Evolutionary conservation across 1,140 invertebrate genomes (phyloP).

Genomic region (Drosophila subobscura): DNA sequence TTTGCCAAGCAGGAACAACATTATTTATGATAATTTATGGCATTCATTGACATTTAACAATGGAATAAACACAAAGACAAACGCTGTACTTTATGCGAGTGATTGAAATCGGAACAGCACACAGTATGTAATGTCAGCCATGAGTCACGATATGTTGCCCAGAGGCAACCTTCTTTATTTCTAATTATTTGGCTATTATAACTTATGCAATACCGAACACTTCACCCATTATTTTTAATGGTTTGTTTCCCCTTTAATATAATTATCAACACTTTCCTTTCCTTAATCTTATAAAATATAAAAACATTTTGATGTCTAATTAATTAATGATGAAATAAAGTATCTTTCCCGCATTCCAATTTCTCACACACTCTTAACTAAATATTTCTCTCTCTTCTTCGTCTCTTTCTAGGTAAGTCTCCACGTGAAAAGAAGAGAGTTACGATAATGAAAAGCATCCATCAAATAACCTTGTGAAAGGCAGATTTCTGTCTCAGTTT

Average conservation of each 20-base stretch:
- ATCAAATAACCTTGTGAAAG: constrained; percentile 20
- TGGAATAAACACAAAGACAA: too few species aligned
- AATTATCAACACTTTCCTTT: constrained; percentile 4
- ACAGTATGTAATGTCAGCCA: too few species aligned
- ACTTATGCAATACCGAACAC: neutral
- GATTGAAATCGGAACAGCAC: too few species aligned
- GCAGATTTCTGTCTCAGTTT: constrained; percentile 6
- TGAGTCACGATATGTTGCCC: too few species aligned
- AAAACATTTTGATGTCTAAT: constrained; percentile 1
- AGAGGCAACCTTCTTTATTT: neutral
- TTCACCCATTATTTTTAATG: constrained; percentile 14
- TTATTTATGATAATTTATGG: too few species aligned
- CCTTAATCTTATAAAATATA: neutral
- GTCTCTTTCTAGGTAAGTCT: constrained; percentile 72
- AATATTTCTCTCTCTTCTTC: constrained; percentile 40
- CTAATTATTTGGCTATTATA: neutral
- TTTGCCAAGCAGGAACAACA: too few species aligned
- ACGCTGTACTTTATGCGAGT: too few species aligned
- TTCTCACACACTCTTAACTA: constrained; percentile 39
- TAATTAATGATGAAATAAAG: constrained; percentile 40
- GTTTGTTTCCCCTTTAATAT: constrained; percentile 4
- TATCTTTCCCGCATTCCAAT: constrained; percentile 14
- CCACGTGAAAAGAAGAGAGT: constrained; percentile 8
- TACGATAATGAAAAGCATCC: constrained; percentile 29
- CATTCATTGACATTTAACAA: too few species aligned